Base-by-base conservation (phyloP, 1,140 invertebrate genomes). In the Cherax destructor region DNA sequence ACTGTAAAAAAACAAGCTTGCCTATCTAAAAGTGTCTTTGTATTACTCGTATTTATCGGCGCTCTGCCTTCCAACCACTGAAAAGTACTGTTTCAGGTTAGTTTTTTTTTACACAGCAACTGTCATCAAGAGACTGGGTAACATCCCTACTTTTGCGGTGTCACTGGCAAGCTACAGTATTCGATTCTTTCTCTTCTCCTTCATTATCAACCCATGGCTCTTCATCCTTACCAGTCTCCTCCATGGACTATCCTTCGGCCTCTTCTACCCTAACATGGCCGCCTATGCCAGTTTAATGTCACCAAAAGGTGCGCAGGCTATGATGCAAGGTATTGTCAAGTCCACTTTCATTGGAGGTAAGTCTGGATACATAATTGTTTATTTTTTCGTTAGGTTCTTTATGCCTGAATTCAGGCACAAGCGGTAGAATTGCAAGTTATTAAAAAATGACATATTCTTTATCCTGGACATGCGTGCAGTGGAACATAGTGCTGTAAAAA, bases 261-360 rank as follows among this genome's bases (percentile, higher is more conserved):
- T 99, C 87, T 97, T 97, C 94, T 99, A 98, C 95, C 96, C 97
- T 0, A 93, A 97, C 16, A 98, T 98, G 96, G 96, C 97, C 18
- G 97, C 97, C 0, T 98, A 98, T 94, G 97, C 97, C 3, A 97
- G 96, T 94, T 96, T 97, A 93, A 96, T 98, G 4, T 96, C 97
- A 6, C 97, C 97, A 24, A 95, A 96, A 2, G 98, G 98, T 13
- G 97, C 76, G 50, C 76, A 78, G 61, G 88, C 88, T 9, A 80
- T 74, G 6, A 41, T 91, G n/a, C 88, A 91, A n/a, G 76, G 88
- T 21, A 79, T 85, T n/a, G 83, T 91, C 72, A 91, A 69, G 52
- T 56, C 52, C 52, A 4, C 52, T 7, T 56, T 9, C 52, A 56
- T 56, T 56, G 52, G 52, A 56, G 52, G 52, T 56, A 13, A 7